These are phyloP conservation scores for Actias luna DNA, from an alignment of 2,888 invertebrate genomes.

Conservation along the genomic window DNA sequence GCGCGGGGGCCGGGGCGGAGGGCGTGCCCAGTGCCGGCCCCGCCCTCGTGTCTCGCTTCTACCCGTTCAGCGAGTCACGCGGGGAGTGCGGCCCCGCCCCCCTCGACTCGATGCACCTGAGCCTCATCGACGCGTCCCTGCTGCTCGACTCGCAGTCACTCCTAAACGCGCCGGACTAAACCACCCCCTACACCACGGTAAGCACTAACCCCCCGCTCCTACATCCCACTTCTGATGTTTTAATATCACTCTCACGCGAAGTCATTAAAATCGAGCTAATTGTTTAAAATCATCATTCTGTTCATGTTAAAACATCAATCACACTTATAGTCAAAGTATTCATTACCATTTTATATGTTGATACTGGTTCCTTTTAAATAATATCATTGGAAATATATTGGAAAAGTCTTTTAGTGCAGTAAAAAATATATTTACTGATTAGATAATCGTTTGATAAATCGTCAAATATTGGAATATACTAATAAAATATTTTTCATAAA, in stretches of 20 bases:
- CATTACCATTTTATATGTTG: too few species aligned
- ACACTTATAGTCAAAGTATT: too few species aligned
- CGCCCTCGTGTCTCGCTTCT: constrained; percentile 60
- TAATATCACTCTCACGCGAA: neutral
- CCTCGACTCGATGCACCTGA: constrained; percentile 77
- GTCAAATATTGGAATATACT: neutral
- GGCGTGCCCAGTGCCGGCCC: constrained; percentile 23
- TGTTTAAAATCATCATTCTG: too few species aligned
- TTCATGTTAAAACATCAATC: too few species aligned
- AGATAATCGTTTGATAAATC: neutral
- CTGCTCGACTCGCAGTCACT: constrained; percentile 86
- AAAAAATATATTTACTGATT: neutral
- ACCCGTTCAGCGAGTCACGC: constrained; percentile 63
- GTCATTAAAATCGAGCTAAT: too few species aligned
- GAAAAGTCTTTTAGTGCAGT: neutral
- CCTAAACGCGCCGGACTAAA: constrained; percentile 86
- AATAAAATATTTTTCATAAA: too few species aligned
- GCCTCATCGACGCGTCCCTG: constrained; percentile 83
- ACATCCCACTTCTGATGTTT: neutral
- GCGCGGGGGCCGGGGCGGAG: constrained; percentile 18
- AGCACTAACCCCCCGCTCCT: neutral
- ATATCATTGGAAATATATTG: neutral
- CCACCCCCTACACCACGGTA: neutral
- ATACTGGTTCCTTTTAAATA: neutral
- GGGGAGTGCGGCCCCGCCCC: constrained; percentile 34